These are phyloP conservation scores for Aphaenogaster ashmeadi DNA, from an alignment of 1,140 invertebrate species.

Conservation along the genomic window DNA sequence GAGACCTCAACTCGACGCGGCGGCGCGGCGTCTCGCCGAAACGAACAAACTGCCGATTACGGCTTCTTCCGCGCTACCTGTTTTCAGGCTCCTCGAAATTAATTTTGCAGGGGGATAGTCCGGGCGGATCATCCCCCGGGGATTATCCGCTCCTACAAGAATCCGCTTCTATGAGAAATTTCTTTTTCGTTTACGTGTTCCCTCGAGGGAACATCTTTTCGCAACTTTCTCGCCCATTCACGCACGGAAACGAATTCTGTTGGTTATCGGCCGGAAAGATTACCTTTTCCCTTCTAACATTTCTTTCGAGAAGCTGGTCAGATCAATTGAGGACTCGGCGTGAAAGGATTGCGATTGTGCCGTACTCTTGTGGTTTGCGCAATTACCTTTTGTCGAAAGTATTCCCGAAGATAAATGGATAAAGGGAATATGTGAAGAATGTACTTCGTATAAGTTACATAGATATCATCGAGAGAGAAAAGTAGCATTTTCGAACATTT, in stretches of 20 bases:
- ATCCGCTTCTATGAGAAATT: constrained; percentile 57
- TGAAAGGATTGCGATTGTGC: not conserved
- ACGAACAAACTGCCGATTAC: constrained; percentile 58
- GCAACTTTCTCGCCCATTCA: constrained; percentile 28
- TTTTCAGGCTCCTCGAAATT: constrained; percentile 52
- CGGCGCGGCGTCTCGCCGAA: not conserved
- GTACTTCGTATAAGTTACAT: not conserved
- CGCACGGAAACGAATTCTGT: constrained; percentile 45
- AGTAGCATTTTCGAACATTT: not conserved
- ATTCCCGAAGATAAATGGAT: not conserved
- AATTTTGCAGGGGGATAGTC: constrained; percentile 54
- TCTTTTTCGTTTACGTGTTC: constrained; percentile 59
- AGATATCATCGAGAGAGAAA: too few species aligned
- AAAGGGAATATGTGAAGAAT: not conserved
- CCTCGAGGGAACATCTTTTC: constrained; percentile 43
- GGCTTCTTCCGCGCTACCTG: constrained; percentile 56
- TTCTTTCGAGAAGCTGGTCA: constrained; percentile 1
- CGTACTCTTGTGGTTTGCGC: not conserved
- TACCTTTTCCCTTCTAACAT: constrained; percentile 18
- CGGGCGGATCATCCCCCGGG: constrained; percentile 45
- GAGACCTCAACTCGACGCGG: not conserved
- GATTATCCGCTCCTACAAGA: constrained; percentile 60
- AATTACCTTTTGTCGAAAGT: constrained; percentile 16
- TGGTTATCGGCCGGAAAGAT: constrained; percentile 20
- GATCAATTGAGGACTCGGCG: constrained; percentile 14